Percentiles rank a stretch among this genome's conserved stretches.
These are phyloP conservation scores for Andricus curvator DNA, from an alignment of 2,888 invertebrate genomes.

Conservation along the genomic window DNA sequence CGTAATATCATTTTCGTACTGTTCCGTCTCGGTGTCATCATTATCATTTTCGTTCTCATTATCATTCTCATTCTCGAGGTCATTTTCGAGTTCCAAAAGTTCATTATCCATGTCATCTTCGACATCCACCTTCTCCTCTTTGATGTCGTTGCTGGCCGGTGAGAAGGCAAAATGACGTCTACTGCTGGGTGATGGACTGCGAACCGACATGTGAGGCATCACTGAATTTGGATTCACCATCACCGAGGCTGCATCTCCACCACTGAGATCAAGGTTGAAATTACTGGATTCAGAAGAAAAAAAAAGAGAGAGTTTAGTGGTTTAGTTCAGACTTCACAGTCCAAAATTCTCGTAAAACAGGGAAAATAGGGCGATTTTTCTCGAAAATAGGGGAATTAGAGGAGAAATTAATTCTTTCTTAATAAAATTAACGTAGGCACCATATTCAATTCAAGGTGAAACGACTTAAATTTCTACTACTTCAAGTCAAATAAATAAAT, in stretches of 20 bases:
- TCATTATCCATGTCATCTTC: slow-evolving; percentile 61
- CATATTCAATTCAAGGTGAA: no score
- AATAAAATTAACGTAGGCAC: no score
- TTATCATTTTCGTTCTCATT: slow-evolving; percentile 59
- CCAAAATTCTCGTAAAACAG: no score
- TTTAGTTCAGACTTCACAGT: no score
- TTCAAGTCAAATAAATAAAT: no score
- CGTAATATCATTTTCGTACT: slow-evolving; percentile 70
- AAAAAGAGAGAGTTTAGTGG: slow-evolving; percentile 26
- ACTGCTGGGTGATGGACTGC: slow-evolving; percentile 57
- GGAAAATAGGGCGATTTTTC: no score
- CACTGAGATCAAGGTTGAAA: slow-evolving; percentile 85
- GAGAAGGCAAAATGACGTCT: slow-evolving; percentile 69
- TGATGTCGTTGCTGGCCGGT: slow-evolving; percentile 59
- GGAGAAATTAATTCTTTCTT: no score
- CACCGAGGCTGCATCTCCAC: slow-evolving; percentile 86
- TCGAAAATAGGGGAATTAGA: no score
- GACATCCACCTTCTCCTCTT: slow-evolving; percentile 66
- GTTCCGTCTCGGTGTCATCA: slow-evolving; percentile 71
- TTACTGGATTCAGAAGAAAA: slow-evolving; percentile 73
- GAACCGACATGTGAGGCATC: slow-evolving; percentile 85
- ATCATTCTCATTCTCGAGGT: slow-evolving; percentile 63
- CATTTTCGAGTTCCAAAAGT: slow-evolving; percentile 55
- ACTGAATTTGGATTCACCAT: slow-evolving; percentile 96
- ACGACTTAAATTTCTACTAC: no score